These are phyloP conservation scores for Lasioglossum albipes DNA, from an alignment of 1,140 invertebrate species.

Conservation along the genomic window DNA sequence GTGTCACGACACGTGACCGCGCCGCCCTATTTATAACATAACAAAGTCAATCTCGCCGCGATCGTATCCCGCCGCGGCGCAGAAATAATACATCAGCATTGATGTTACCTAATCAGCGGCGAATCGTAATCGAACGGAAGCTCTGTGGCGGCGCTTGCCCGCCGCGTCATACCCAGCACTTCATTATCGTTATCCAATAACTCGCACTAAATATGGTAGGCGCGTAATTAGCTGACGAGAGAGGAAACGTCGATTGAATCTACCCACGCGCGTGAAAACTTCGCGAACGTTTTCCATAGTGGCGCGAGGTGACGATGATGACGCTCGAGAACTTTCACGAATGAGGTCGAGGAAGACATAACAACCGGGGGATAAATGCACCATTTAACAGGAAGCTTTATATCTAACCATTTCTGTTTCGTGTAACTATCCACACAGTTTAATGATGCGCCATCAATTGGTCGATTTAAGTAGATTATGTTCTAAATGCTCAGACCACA, in stretches of 20 bases:
- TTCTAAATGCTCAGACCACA: background rate
- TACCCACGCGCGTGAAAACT: conserved; percentile 1
- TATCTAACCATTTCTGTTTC: too few relatives aligned
- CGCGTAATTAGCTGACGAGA: conserved; percentile 17
- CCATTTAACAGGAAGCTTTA: too few relatives aligned
- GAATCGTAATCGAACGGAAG: conserved; percentile 8
- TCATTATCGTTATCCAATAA: conserved; percentile 56
- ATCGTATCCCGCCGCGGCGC: background rate
- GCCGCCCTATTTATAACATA: conserved; percentile 8
- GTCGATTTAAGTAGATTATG: background rate
- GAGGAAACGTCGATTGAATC: background rate
- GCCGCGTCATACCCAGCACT: background rate
- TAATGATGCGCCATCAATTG: too few relatives aligned
- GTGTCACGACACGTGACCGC: conserved; percentile 1
- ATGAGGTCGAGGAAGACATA: too few relatives aligned
- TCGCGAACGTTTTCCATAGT: background rate
- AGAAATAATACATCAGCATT: conserved; percentile 6
- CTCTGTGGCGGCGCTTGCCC: background rate
- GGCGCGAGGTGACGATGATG: background rate
- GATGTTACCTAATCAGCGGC: conserved; percentile 15
- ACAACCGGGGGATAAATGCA: too few relatives aligned
- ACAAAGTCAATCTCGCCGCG: conserved; percentile 35
- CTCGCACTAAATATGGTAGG: conserved; percentile 34
- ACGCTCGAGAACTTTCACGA: background rate
- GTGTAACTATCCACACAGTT: too few relatives aligned